phyloP scores from a whole-genome alignment of 2,113 vertebrate genomes.

The Ptychochromis oligacanthus region DNA sequence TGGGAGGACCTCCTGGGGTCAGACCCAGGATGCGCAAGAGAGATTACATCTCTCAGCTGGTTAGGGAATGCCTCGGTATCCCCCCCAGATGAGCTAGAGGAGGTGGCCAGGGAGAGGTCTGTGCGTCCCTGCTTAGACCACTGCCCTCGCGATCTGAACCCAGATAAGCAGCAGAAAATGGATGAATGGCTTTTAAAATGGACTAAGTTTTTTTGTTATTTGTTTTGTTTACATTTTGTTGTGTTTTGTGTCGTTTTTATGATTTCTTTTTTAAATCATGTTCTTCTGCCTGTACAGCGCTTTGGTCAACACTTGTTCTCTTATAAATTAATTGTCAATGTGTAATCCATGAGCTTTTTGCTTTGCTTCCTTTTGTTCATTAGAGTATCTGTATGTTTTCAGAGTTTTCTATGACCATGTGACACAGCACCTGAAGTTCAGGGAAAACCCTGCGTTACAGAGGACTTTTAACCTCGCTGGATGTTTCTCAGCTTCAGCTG shows the following conservation, averaged over 20 bases:
- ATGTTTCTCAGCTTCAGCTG: slow-evolving; percentile 32
- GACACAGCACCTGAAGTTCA: neutral
- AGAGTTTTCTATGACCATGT: neutral
- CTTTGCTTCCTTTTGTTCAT: neutral
- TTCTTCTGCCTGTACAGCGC: neutral
- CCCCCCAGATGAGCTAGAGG: neutral
- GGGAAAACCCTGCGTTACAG: neutral
- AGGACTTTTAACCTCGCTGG: neutral
- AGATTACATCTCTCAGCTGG: neutral
- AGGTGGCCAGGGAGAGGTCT: neutral
- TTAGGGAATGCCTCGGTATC: neutral
- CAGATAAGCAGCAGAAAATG: neutral
- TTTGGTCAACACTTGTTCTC: neutral
- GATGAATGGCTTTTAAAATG: neutral
- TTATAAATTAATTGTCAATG: too few relatives aligned
- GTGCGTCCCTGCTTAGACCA: neutral
- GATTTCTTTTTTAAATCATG: neutral
- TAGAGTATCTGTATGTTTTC: neutral
- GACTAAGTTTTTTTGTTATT: neutral
- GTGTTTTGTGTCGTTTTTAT: neutral
- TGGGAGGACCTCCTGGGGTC: neutral
- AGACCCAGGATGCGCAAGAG: neutral
- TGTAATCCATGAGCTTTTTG: neutral
- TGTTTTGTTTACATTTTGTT: neutral
- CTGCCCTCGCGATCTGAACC: neutral